Base-by-base conservation (phyloP, 2,113 vertebrate species). In the Dromaius novaehollandiae region DNA sequence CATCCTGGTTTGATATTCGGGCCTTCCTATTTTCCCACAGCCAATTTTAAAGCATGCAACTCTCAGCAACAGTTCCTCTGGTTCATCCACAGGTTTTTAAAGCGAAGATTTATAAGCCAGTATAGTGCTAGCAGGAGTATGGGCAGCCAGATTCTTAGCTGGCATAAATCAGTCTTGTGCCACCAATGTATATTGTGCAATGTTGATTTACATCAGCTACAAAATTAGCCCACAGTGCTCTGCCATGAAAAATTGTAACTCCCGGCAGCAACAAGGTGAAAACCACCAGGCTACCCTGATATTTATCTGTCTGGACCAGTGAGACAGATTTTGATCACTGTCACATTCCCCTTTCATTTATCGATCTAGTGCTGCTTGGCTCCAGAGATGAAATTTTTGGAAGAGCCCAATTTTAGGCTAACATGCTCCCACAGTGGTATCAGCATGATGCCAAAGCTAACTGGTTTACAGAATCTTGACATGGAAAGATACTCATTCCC, bases 171-270 rank as follows among this genome's bases (percentile, higher is more conserved):
- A 95, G 80, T 73, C 86, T 91, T 5, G 0, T 71, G 94, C 87
- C 65, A 94, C 89, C 80, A 66, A 26, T 1, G 71, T 71, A 44
- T 38, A 75, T 94, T 96, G 85, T 88, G 89, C 93, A 94, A 97
- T 11, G 5, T 2, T 96, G 95, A 97, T 97, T 97, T 96, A 97
- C 82, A 86, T 93, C 79, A 94, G 85, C 88, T 86, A 96, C 22
- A 61, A 95, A 97, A 97, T 95, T 96, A 96, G 89, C 93, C 95
- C 88, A 90, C 68, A 91, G 32, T 88, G 28, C 65, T 93, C 82
- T 94, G 89, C 85, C 60, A 86, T 50, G 82, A 88, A 97, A 95
- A 95, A 89, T 77, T 80, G 78, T 95, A 94, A 96, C 96, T 97
- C 79, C 96, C 28, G 26, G 97, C 97, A 97, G 87, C 85, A 92